Evolutionary conservation across 1,140 invertebrate genomes (phyloP), one percentile per base, ranked within the genome.

Genomic region (Drosophila lini): DNA sequence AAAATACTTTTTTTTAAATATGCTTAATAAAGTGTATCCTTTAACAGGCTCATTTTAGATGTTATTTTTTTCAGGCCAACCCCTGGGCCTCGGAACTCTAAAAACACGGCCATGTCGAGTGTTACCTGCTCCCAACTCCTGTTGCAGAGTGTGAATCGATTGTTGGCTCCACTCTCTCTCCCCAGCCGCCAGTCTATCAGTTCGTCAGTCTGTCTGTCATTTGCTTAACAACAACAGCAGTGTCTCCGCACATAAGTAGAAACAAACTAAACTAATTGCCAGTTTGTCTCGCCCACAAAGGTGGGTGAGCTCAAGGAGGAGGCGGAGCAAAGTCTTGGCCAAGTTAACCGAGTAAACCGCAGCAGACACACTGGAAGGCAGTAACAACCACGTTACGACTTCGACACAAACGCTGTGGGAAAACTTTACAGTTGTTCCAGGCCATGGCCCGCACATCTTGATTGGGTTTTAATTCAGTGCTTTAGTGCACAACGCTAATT

Each of bases 391-490:
- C 64, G 57, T 83, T 68, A 45, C 65, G 65, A 69, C 38, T 63
- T 59, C 69, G 65, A 73, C 62, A 68, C 62, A 68, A 82, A 64
- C 58, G 73, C 74, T 81, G 81, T 84, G 81, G 81, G 74, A 78
- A 81, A 81, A 84, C 40, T 85, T 84, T 78, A 67, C 68, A 74
- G 68, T 84, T 78, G 81, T 67, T 70, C 31, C 16, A 52, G 13
- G 31, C 31, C 11, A 11, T 2, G n/a, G 16, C 61, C 53, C 61
- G 57, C 62, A 50, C 74, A 69, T 71, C 70, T 86, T 79, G 79
- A 88, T 88, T 82, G 82, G 78, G 58, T 84, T 81, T 84, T 85
- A 86, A 86, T 88, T 88, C 61, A 78, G 63, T 68, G 74, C 42
- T 36, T 71, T 71, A 71, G 52, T 36, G 53, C 10, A 15, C 47